These are phyloP conservation scores for Decapterus maruadsi DNA, from an alignment of 2,797 vertebrate genomes.

Conservation along the genomic window DNA sequence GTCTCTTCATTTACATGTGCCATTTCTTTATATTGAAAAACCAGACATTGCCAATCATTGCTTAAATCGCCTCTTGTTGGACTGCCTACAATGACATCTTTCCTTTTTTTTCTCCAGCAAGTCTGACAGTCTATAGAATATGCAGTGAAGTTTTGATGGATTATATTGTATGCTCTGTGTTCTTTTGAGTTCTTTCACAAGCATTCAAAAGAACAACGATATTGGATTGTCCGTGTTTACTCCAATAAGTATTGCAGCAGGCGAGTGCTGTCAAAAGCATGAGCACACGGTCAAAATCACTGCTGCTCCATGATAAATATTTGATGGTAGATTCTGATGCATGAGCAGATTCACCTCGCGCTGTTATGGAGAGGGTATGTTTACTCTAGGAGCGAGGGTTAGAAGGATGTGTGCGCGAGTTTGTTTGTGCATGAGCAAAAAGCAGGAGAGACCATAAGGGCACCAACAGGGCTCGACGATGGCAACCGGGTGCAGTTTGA, in stretches of 20 bases:
- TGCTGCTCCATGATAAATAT: conserved; percentile 84
- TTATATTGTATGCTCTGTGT: conserved; percentile 47
- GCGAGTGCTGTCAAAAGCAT: conserved; percentile 83
- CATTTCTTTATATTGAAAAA: conserved; percentile 17
- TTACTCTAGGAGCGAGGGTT: conserved; percentile 65
- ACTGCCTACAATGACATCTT: not conserved
- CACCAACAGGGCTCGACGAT: conserved; percentile 54
- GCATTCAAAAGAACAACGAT: conserved; percentile 70
- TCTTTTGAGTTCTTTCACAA: conserved; percentile 60
- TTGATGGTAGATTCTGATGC: conserved; percentile 85
- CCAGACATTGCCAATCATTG: conserved; percentile 16
- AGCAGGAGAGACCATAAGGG: conserved; percentile 48
- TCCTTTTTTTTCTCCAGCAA: conserved; percentile 9
- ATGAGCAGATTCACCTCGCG: conserved; percentile 79
- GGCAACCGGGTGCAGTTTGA: conserved; percentile 69
- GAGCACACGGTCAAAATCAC: conserved; percentile 84
- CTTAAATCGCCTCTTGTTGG: conserved; percentile 23
- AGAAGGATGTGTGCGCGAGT: conserved; percentile 27
- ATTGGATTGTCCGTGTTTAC: conserved; percentile 79
- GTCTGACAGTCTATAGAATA: conserved; percentile 47
- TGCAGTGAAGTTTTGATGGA: conserved; percentile 56
- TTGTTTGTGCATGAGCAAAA: conserved; percentile 32
- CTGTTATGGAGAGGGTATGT: conserved; percentile 83
- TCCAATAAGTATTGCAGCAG: conserved; percentile 77
- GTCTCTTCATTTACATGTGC: not conserved